A percentile compares a stretch with the other conserved stretches of the same genome.
phyloP scores from a whole-genome alignment of 1,140 invertebrate genomes.

The Tetramorium parvispinum region DNA sequence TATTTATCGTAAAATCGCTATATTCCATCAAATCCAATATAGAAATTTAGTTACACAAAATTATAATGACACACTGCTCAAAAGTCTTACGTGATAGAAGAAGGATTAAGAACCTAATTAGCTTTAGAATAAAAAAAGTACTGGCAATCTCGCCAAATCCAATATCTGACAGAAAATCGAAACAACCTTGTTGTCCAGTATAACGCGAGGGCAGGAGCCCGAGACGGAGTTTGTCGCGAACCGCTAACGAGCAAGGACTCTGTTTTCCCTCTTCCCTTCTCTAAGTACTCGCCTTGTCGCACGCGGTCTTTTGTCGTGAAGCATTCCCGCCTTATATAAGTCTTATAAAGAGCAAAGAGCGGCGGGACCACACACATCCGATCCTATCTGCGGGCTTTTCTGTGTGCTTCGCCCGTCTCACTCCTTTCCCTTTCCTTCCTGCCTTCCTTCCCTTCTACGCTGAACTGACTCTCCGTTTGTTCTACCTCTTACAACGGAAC shows the following conservation, averaged over 20 bases:
- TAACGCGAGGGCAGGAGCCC: not conserved
- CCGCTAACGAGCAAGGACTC: conserved; percentile 84
- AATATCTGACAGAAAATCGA: not conserved
- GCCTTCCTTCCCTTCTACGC: conserved; percentile 35
- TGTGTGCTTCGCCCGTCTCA: conserved; percentile 65
- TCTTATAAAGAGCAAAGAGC: conserved; percentile 84
- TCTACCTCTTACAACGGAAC: conserved; percentile 63
- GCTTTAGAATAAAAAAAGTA: not conserved
- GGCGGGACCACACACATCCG: conserved; percentile 85
- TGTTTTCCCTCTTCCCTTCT: conserved; percentile 66
- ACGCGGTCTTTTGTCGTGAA: conserved; percentile 55
- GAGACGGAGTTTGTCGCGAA: conserved; percentile 82
- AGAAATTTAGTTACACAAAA: not conserved
- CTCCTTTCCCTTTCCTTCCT: conserved; percentile 75
- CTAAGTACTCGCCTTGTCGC: conserved; percentile 33
- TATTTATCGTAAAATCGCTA: not conserved
- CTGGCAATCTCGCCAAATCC: not conserved
- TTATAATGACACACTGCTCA: not conserved
- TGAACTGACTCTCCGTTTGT: conserved; percentile 35
- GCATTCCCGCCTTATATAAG: conserved; percentile 84
- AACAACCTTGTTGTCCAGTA: conserved; percentile 16
- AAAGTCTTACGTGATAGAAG: not conserved
- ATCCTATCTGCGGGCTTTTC: conserved; percentile 83
- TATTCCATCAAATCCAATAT: not conserved
- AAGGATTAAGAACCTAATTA: not conserved